These are phyloP conservation scores for Oryzias javanicus DNA, from an alignment of 2,113 vertebrate genomes.

Conservation along the genomic window DNA sequence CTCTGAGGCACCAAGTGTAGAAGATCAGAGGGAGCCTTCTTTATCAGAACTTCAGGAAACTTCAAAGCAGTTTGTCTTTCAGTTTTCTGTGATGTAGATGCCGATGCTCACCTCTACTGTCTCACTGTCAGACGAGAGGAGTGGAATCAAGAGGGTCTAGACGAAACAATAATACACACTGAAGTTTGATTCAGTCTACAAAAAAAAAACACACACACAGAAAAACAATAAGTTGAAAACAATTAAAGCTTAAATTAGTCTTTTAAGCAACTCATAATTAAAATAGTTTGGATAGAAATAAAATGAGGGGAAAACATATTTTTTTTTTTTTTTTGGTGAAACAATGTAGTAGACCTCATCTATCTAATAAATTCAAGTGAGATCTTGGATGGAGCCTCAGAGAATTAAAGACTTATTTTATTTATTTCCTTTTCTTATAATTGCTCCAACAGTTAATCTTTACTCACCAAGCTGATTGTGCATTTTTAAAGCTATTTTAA, in stretches of 20 bases:
- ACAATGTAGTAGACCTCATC: too few species aligned
- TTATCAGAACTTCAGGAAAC: constrained; percentile 20
- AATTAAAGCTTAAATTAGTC: neutral
- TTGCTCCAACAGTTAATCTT: too few species aligned
- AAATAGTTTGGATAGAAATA: neutral
- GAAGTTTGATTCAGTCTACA: neutral
- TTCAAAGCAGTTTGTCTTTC: constrained; percentile 38
- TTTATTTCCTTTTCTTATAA: too few species aligned
- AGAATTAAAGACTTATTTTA: too few species aligned
- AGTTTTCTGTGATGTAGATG: constrained; percentile 36
- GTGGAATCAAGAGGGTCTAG: neutral
- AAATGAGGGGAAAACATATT: neutral
- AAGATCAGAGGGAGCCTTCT: constrained; percentile 34
- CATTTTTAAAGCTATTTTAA: too few species aligned
- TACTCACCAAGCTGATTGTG: too few species aligned
- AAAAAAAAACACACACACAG: too few species aligned
- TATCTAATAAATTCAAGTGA: too few species aligned
- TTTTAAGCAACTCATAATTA: neutral
- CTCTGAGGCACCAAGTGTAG: constrained; percentile 28
- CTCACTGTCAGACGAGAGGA: constrained; percentile 14
- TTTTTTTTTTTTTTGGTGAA: too few species aligned
- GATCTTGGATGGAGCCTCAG: too few species aligned
- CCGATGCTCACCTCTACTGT: constrained; percentile 37
- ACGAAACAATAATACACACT: constrained; percentile 11
- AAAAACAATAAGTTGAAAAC: neutral